Conservation (phyloP, 2,113 vertebrate species). For the Octodon degus region DNA sequence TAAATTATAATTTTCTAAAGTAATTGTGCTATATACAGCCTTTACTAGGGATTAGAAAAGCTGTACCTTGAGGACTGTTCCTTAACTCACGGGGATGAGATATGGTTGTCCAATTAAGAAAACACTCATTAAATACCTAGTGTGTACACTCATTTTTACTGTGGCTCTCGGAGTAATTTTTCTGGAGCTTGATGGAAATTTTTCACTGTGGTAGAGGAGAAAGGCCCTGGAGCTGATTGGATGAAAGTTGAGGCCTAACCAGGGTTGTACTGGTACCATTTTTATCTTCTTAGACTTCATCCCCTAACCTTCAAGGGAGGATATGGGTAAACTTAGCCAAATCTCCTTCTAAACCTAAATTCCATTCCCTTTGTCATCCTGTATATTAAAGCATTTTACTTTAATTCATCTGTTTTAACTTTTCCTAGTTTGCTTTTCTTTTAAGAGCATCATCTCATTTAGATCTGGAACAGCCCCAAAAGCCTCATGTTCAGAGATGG, state of each 20-base stretch:
- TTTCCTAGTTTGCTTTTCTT: neutral
- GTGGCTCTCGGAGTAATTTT: neutral
- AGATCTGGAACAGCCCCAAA: neutral
- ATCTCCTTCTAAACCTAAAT: neutral
- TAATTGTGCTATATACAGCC: neutral
- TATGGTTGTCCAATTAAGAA: neutral
- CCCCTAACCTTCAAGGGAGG: neutral
- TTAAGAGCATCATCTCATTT: neutral
- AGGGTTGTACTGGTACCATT: neutral
- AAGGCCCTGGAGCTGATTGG: neutral
- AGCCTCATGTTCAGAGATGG: neutral
- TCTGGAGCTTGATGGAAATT: neutral
- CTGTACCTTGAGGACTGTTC: neutral
- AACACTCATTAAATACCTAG: neutral
- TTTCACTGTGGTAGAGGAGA: neutral
- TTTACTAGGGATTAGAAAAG: neutral
- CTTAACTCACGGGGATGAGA: neutral
- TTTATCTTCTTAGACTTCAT: neutral
- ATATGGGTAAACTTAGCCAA: neutral
- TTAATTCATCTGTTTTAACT: neutral
- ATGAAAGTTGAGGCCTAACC: neutral
- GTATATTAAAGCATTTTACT: neutral
- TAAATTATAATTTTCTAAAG: conserved; percentile 25
- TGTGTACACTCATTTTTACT: neutral
- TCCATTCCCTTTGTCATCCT: neutral